These are phyloP conservation scores for Miopithecus talapoin DNA, from an alignment of 2,797 vertebrate species.

Conservation along the genomic window DNA sequence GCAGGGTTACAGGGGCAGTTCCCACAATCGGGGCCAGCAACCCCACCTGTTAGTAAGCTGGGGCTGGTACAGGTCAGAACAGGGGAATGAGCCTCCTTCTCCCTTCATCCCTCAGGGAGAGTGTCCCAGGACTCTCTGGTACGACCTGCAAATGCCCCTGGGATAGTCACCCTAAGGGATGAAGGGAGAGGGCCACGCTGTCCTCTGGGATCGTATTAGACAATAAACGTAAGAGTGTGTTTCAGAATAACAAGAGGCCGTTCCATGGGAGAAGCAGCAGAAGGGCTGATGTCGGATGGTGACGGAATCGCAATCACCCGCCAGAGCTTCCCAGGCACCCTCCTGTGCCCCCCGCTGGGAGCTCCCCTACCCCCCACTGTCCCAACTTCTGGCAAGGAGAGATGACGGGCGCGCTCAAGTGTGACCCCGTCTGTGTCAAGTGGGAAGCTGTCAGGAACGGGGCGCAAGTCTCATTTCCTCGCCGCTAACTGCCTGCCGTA, in stretches of 20 bases:
- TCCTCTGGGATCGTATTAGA: neutral
- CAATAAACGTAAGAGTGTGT: neutral
- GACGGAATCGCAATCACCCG: fast-evolving
- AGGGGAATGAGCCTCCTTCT: fast-evolving
- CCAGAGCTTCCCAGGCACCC: neutral
- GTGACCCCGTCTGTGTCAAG: fast-evolving
- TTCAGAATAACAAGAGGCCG: neutral
- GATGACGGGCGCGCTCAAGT: fast-evolving
- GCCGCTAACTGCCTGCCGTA: neutral
- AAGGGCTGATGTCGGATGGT: fast-evolving
- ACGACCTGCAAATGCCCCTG: fast-evolving
- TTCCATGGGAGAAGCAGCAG: neutral
- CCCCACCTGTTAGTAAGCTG: neutral
- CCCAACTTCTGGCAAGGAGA: neutral
- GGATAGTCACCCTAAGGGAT: neutral
- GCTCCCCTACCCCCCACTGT: neutral
- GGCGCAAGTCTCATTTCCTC: fast-evolving
- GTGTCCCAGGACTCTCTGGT: neutral
- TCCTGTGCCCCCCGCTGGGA: fast-evolving
- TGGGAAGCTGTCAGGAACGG: fast-evolving
- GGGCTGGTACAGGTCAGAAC: fast-evolving
- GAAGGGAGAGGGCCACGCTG: neutral
- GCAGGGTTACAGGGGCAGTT: neutral
- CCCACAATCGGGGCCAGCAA: neutral
- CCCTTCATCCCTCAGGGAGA: fast-evolving